phyloP scores from a whole-genome alignment of 2,888 invertebrate genomes.

The Drosophila eohydei region DNA sequence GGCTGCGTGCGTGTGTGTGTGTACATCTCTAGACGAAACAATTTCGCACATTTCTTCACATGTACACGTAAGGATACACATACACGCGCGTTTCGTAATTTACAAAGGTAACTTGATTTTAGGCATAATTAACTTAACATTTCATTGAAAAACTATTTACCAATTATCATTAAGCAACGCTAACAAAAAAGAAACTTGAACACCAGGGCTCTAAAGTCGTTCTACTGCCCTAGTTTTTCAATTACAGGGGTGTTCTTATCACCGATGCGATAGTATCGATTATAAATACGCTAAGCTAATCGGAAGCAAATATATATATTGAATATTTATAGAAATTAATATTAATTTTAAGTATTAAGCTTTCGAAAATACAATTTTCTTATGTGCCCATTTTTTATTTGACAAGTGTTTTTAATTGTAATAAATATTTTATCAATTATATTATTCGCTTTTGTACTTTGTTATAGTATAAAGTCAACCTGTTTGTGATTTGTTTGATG shows the following conservation, averaged over 20 bases:
- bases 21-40: conserved; percentile 11
- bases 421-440: background rate
- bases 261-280: conserved; percentile 9
- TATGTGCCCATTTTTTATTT: background rate
- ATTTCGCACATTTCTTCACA: conserved; percentile 1
- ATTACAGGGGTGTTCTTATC: conserved; percentile 13
- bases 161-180: conserved; percentile 66
- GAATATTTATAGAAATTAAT: too few species aligned
- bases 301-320: background rate
- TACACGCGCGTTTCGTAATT: conserved; percentile 1
- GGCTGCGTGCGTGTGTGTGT: conserved; percentile 22
- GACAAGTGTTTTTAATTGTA: background rate
- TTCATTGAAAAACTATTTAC: conserved; percentile 45
- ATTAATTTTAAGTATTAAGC: too few species aligned
- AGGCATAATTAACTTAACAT: background rate
- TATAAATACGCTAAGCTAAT: background rate
- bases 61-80: conserved; percentile 1
- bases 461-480: too few species aligned
- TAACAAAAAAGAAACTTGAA: conserved; percentile 65
- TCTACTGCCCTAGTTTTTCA: conserved; percentile 37
- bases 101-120: conserved; percentile 3
- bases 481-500: too few species aligned
- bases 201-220: conserved; percentile 54
- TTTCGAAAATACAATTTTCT: background rate
- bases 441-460: too few species aligned